Conservation (phyloP, 1,140 invertebrate species). For the Drosophila eugracilis region DNA sequence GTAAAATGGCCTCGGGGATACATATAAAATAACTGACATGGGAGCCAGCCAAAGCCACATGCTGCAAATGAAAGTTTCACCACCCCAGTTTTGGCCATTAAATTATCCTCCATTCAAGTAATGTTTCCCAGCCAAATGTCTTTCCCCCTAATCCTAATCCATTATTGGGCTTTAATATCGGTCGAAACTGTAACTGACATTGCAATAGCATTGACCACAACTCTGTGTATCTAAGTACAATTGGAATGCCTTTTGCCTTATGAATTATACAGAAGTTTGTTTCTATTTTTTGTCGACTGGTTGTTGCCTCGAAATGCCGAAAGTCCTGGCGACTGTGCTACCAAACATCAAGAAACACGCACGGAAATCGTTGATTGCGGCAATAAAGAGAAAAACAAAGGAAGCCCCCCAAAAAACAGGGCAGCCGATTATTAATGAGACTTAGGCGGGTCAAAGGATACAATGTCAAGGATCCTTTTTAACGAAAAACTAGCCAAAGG, state of each 20-base stretch:
- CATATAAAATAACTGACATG: conserved; percentile 52
- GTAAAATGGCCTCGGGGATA: conserved; percentile 65
- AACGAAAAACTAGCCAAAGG: conserved; percentile 3
- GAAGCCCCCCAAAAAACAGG: conserved; percentile 44
- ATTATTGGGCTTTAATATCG: conserved; percentile 71
- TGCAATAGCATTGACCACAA: conserved; percentile 9
- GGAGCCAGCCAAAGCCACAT: conserved; percentile 22
- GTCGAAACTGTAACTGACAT: conserved; percentile 23
- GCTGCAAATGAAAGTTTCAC: conserved; percentile 54
- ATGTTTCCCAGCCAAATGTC: conserved; percentile 14
- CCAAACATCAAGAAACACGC: conserved; percentile 52
- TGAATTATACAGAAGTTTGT: conserved; percentile 71
- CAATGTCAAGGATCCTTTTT: conserved; percentile 16
- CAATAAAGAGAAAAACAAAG: conserved; percentile 26
- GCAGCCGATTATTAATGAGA: conserved; percentile 23
- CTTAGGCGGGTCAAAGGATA: conserved; percentile 15
- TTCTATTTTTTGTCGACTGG: conserved; percentile 20
- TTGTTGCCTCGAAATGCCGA: conserved; percentile 30
- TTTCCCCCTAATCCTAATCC: conserved; percentile 14
- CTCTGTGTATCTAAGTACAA: conserved; percentile 21
- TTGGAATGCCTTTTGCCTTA: conserved; percentile 47
- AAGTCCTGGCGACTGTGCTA: conserved; percentile 21
- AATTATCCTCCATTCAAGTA: conserved; percentile 38
- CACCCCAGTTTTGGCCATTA: conserved; percentile 25
- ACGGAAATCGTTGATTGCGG: conserved; percentile 62